These are phyloP conservation scores for Acestrorhynchus altus DNA, from an alignment of 2,797 vertebrate genomes.

Conservation along the genomic window DNA sequence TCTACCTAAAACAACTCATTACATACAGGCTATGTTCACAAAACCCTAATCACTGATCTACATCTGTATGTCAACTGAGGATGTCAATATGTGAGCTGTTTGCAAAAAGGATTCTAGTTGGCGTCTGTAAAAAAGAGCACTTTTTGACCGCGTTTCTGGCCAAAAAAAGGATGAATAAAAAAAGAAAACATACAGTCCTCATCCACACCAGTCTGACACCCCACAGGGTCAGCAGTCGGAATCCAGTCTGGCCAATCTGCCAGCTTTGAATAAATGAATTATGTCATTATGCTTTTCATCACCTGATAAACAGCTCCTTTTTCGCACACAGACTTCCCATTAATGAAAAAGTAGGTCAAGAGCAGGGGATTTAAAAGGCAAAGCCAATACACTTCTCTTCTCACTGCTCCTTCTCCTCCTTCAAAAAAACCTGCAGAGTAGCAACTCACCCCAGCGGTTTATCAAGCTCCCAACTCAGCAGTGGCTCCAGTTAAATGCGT, in stretches of 20 bases:
- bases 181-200: not conserved
- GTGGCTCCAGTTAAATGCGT: conserved; percentile 66
- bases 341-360: conserved; percentile 80
- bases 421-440: conserved; percentile 57
- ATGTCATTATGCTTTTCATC: conserved; percentile 75
- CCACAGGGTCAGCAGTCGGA: conserved; percentile 55
- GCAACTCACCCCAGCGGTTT: conserved; percentile 65
- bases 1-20: conserved; percentile 30
- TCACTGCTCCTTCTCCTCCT: conserved; percentile 51
- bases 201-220: conserved; percentile 28
- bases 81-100: conserved; percentile 1
- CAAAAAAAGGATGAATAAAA: conserved; percentile 13
- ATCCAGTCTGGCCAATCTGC: conserved; percentile 55
- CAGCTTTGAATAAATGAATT: conserved; percentile 69
- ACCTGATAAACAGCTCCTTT: conserved; percentile 70
- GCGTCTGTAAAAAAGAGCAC: conserved; percentile 1
- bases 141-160: conserved; percentile 26
- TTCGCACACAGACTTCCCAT: conserved; percentile 66
- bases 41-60: conserved; percentile 22
- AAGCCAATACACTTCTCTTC: conserved; percentile 67
- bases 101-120: conserved; percentile 6
- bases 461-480: conserved; percentile 64
- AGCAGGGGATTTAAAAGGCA: conserved; percentile 67
- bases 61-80: conserved; percentile 13
- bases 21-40: conserved; percentile 1